A percentile compares a stretch with the other conserved stretches of the same genome.
phyloP scores from a whole-genome alignment of 2,888 invertebrate genomes.

The Hydrotaea diabolus region DNA sequence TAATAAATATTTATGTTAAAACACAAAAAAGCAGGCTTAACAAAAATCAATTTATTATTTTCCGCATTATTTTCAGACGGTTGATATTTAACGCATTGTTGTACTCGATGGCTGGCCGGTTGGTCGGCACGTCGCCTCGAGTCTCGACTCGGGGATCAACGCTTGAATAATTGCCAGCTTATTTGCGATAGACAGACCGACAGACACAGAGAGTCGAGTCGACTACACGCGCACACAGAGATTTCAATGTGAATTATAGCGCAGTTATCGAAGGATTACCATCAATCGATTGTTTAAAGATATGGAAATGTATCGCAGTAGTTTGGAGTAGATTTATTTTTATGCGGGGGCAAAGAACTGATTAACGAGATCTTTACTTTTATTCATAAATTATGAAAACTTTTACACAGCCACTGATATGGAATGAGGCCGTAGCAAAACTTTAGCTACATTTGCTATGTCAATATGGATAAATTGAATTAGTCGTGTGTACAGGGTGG shows the following conservation, averaged over 20 bases:
- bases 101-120: not conserved
- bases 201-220: not conserved
- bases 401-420: not conserved
- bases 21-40: constrained; percentile 27
- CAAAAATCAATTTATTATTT: constrained; percentile 32
- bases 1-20: constrained; percentile 35
- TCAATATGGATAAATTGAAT: no score
- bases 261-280: constrained; percentile 4
- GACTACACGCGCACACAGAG: not conserved
- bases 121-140: not conserved
- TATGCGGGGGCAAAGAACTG: not conserved
- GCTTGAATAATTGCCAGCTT: constrained; percentile 7
- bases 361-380: not conserved
- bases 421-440: not conserved
- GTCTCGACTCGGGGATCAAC: not conserved
- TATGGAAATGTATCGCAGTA: not conserved
- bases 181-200: not conserved
- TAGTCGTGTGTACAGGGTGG: no score
- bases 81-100: not conserved
- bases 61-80: constrained; percentile 6
- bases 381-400: not conserved
- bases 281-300: not conserved
- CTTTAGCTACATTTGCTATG: not conserved
- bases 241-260: constrained; percentile 3
- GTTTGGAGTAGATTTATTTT: not conserved